Evolutionary conservation across 2,113 vertebrate genomes (phyloP), one percentile per base, ranked within the genome.

Genomic region (Hippopotamus amphibius): DNA sequence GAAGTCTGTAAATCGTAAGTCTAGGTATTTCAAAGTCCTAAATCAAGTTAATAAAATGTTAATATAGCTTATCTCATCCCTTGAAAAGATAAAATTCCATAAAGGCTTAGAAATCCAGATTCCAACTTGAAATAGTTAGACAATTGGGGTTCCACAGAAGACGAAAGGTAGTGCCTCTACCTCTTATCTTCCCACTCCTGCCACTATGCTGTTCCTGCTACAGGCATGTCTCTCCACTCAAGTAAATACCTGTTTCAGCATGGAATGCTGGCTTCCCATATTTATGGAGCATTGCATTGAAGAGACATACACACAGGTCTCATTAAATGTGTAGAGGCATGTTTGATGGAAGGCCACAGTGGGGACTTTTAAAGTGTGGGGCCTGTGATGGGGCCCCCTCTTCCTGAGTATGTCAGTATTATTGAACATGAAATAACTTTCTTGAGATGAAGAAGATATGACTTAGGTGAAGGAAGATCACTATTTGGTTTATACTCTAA

Each of bases 121-220:
- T 91, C 28, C 37, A 59, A 41, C 41, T 57, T 84, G 53, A 57
- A 79, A 71, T n/a, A 19, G 8, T 37, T 61, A 11, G 43, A 63
- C 2, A 80, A 4, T n/a, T 48, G 24, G 1, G 21, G 0, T 76
- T 93, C n/a, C 26, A 71, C 21, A 84, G 4, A 30, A 89, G 11
- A 55, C 5, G 16, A 4, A 28, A 1, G 22, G 9, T 0, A 85
- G 7, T 30, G 0, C 1, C 28, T 26, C 0, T 17, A 2, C 0
- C 6, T 6, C 15, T 61, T 76, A 7, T 68, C 2, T 85, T n/a
- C 19, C 11, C 13, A 15, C 16, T 76, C 7, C 55, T 24, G 50
- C 37, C 17, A 30, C 33, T 26, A 6, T 81, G 6, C 11, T 85
- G 4, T 15, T 46, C 24, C 26, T 15, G 13, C 28, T 50, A n/a